A percentile compares a stretch with the other conserved stretches of the same genome.
Evolutionary conservation across 2,113 vertebrate species (phyloP).

Genomic region (Tympanuchus pallidicinctus): DNA sequence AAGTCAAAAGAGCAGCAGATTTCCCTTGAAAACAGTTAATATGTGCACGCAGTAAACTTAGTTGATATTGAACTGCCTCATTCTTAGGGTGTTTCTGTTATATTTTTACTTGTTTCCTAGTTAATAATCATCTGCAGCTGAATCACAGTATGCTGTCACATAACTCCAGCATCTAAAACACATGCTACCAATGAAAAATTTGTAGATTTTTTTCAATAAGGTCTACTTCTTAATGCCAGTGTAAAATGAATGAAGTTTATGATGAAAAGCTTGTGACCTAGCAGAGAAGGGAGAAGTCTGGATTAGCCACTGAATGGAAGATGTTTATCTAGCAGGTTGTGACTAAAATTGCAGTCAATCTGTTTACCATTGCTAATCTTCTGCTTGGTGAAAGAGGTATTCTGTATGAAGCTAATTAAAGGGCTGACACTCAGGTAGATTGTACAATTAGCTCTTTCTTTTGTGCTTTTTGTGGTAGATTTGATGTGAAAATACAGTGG

Average conservation of each 20-base stretch:
- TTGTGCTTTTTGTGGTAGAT: neutral
- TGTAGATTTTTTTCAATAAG: slow-evolving; percentile 43
- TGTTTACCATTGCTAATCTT: neutral
- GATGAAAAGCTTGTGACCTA: slow-evolving; percentile 64
- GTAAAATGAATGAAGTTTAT: slow-evolving; percentile 48
- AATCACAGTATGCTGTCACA: slow-evolving; percentile 47
- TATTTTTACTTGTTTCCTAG: slow-evolving; percentile 52
- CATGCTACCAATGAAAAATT: slow-evolving; percentile 62
- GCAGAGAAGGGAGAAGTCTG: slow-evolving; percentile 45
- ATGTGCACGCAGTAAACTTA: slow-evolving; percentile 23
- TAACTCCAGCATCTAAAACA: slow-evolving; percentile 37
- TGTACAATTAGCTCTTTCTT: neutral
- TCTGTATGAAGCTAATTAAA: neutral
- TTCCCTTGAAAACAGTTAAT: slow-evolving; percentile 7
- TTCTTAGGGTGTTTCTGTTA: neutral
- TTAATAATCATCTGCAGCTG: slow-evolving; percentile 64
- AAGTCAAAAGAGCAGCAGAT: neutral
- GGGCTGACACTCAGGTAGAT: neutral
- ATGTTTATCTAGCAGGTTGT: slow-evolving; percentile 29
- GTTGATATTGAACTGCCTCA: slow-evolving; percentile 28
- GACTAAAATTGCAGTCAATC: slow-evolving; percentile 2
- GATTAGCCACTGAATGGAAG: slow-evolving; percentile 49
- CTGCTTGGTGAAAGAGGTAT: neutral
- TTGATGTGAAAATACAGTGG: neutral
- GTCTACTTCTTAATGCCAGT: neutral